Percentiles rank a stretch among this genome's conserved stretches.
These are phyloP conservation scores for Drosophila ustulata DNA, from an alignment of 2,888 invertebrate species.

Conservation along the genomic window DNA sequence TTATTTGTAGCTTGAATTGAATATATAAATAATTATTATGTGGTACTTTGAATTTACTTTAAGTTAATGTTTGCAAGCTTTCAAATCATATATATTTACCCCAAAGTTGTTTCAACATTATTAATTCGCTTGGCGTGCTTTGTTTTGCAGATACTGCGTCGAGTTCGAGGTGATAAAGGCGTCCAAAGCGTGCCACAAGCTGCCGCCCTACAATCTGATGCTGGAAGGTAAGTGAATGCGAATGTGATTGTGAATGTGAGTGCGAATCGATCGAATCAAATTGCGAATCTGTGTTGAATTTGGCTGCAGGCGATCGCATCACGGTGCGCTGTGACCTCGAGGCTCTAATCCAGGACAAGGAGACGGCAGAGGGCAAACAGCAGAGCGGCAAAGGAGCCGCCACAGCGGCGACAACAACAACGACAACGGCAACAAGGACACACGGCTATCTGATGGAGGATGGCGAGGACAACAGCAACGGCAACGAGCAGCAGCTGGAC, in stretches of 20 bases:
- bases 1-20: too few relatives aligned
- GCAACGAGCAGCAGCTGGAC: constrained; percentile 48
- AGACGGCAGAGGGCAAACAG: constrained; percentile 18
- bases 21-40: too few relatives aligned
- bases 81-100: too few relatives aligned
- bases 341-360: constrained; percentile 87
- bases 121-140: not conserved
- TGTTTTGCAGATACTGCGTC: constrained; percentile 91
- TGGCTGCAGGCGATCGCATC: constrained; percentile 88
- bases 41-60: too few relatives aligned
- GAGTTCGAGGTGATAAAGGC: constrained; percentile 93
- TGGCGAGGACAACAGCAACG: constrained; percentile 53
- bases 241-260: not conserved
- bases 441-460: constrained; percentile 31
- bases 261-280: not conserved
- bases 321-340: constrained; percentile 94
- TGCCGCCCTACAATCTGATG: constrained; percentile 89
- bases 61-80: too few relatives aligned
- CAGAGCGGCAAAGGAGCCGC: not conserved
- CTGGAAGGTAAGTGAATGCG: constrained; percentile 88
- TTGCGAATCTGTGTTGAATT: not conserved
- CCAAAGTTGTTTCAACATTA: not conserved
- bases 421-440: constrained; percentile 54
- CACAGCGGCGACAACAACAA: constrained; percentile 51
- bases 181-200: constrained; percentile 92